Conservation (phyloP, 37 sponge, comb jelly and placozoan species). For the Amphimedon queenslandica region DNA sequence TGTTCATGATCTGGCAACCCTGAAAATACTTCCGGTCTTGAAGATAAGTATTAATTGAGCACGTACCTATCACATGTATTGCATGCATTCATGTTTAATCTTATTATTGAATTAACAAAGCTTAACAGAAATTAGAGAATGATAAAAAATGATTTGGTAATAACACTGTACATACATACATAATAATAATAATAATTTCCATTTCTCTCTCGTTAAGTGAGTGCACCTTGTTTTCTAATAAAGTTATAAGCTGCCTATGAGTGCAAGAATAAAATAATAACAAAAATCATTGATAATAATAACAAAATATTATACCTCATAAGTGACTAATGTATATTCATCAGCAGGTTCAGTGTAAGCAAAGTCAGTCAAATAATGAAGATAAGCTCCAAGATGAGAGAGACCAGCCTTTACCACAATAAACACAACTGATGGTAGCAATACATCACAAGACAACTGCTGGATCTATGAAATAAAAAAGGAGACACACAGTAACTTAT, state of each 20-base stretch:
- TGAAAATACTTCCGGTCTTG: too few species aligned
- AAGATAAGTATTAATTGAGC: too few species aligned
- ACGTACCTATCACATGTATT: too few species aligned
- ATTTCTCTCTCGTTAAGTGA: not conserved
- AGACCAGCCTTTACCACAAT: slow-evolving; percentile 57
- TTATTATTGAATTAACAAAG: too few species aligned
- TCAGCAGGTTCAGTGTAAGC: slow-evolving; percentile 45
- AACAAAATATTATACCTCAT: too few species aligned
- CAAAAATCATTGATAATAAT: not conserved
- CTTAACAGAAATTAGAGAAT: too few species aligned
- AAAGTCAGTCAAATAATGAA: slow-evolving; percentile 72
- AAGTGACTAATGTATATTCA: slow-evolving; percentile 57
- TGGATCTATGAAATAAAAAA: slow-evolving; percentile 36
- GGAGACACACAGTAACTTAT: too few species aligned
- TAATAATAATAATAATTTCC: too few species aligned
- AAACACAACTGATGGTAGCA: slow-evolving; percentile 54
- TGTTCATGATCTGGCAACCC: too few species aligned
- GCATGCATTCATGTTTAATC: too few species aligned
- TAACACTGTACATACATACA: too few species aligned
- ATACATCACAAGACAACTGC: slow-evolving; percentile 44
- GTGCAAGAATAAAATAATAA: not conserved
- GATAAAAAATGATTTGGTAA: too few species aligned
- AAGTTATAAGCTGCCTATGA: not conserved
- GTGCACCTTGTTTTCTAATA: not conserved
- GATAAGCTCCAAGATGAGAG: slow-evolving; percentile 60